A percentile compares a stretch with the other conserved stretches of the same genome.
phyloP scores from a whole-genome alignment of 2,797 vertebrate species.

The Alauda arvensis region DNA sequence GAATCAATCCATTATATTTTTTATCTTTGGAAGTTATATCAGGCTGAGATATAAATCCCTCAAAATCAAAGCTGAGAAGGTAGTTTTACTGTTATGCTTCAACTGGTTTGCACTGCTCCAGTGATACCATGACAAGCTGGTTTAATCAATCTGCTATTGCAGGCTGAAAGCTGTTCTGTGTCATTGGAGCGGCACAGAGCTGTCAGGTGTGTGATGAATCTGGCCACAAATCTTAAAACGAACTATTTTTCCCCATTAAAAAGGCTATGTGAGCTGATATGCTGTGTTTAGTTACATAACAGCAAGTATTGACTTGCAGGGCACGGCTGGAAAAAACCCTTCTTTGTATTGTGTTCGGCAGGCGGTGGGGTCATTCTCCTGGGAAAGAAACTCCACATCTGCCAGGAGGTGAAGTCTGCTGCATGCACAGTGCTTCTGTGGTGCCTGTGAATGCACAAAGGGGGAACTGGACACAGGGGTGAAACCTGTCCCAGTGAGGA shows the following conservation, averaged over 20 bases:
- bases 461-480: background rate
- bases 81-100: background rate
- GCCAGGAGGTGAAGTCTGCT: background rate
- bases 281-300: constrained; percentile 35
- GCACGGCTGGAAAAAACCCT: background rate
- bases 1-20: background rate
- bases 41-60: background rate
- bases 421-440: background rate
- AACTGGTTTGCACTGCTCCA: background rate
- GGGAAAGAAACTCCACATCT: background rate
- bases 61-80: background rate
- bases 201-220: constrained; percentile 13
- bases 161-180: constrained; percentile 34
- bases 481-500: background rate
- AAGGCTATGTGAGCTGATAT: constrained; percentile 6
- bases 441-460: background rate
- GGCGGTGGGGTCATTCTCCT: background rate
- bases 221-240: constrained; percentile 26
- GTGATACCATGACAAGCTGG: background rate
- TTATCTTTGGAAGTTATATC: background rate
- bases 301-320: constrained; percentile 38
- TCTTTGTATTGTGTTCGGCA: constrained; percentile 30
- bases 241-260: constrained; percentile 9
- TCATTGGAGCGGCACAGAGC: constrained; percentile 18
- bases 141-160: constrained; percentile 18